phyloP scores from a whole-genome alignment of 2,888 invertebrate species.

The Stomorhina lunata region DNA sequence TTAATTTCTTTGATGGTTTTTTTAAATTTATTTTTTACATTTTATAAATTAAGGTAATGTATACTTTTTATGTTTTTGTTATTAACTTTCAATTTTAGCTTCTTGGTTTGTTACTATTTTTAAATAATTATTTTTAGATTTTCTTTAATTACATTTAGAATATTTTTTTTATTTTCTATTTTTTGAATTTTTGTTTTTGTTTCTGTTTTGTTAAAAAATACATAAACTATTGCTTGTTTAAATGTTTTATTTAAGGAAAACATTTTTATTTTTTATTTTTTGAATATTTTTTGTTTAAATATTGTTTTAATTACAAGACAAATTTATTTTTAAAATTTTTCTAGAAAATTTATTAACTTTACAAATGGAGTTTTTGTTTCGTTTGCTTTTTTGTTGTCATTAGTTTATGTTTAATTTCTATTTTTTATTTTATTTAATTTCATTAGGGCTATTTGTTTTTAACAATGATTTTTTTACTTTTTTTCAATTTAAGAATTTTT shows the following conservation, averaged over 20 bases:
- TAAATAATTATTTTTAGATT: not conserved
- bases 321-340: constrained; percentile 60
- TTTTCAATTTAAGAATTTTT: constrained; percentile 6
- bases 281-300: constrained; percentile 45
- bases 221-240: constrained; percentile 57
- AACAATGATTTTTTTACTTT: constrained; percentile 19
- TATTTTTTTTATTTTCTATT: not conserved
- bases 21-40: not conserved
- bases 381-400: not conserved
- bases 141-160: constrained; percentile 7
- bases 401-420: constrained; percentile 3
- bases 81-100: constrained; percentile 47
- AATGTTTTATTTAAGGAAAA: constrained; percentile 33
- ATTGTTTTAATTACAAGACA: too few species aligned
- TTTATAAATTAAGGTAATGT: constrained; percentile 43
- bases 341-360: constrained; percentile 59
- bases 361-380: constrained; percentile 42
- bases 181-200: not conserved
- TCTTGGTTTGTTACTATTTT: constrained; percentile 7
- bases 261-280: constrained; percentile 17
- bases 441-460: constrained; percentile 43
- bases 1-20: not conserved
- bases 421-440: too few species aligned
- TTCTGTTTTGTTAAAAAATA: constrained; percentile 46
- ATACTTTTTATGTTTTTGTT: too few species aligned